Conservation (phyloP, 2,113 vertebrate genomes). For the Zingel zingel region DNA sequence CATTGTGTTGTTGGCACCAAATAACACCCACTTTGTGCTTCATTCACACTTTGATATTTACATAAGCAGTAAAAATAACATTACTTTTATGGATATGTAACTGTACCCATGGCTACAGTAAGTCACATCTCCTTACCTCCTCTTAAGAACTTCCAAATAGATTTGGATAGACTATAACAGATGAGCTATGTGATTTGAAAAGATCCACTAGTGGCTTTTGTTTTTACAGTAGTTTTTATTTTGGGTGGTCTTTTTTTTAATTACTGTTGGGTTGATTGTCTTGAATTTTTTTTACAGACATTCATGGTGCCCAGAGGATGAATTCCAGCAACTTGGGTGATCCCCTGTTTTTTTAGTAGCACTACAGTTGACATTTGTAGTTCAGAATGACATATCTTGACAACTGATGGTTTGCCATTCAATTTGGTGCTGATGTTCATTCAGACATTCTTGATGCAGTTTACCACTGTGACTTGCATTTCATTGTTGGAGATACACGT, state of each 20-base stretch:
- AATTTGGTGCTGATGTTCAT: background rate
- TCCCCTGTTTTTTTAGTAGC: background rate
- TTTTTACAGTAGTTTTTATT: background rate
- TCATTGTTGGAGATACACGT: background rate
- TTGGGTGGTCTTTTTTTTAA: no score
- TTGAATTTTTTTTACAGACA: background rate
- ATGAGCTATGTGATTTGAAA: slow-evolving; percentile 1
- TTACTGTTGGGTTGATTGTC: background rate
- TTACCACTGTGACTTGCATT: background rate
- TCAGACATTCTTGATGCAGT: background rate
- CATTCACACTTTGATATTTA: slow-evolving; percentile 42
- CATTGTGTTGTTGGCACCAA: background rate
- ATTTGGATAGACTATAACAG: background rate
- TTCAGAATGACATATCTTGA: background rate
- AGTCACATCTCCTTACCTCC: slow-evolving; percentile 24
- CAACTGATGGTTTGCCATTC: background rate
- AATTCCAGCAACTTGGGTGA: no score
- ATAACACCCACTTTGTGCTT: slow-evolving; percentile 24
- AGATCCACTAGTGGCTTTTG: slow-evolving; percentile 1
- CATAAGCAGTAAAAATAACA: slow-evolving; percentile 18
- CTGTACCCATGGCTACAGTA: slow-evolving; percentile 6
- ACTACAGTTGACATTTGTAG: background rate
- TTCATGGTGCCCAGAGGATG: background rate
- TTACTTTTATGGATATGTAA: slow-evolving; percentile 21
- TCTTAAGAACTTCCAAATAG: background rate